These are phyloP conservation scores for Nycticorax nycticorax DNA, from an alignment of 2,113 vertebrate genomes.

Conservation along the genomic window DNA sequence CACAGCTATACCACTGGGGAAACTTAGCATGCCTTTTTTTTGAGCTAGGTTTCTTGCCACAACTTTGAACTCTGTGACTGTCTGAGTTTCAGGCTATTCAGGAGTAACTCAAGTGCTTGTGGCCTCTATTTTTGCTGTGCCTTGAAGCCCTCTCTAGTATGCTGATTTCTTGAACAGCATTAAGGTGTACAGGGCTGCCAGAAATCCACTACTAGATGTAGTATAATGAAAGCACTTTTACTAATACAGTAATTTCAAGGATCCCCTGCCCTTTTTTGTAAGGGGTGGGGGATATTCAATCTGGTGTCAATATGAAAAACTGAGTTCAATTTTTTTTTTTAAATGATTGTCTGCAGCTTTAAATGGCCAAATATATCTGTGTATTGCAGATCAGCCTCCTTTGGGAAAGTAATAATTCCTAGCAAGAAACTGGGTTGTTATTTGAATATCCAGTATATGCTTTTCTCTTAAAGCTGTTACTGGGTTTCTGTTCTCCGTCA, in stretches of 20 bases:
- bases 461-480: not conserved
- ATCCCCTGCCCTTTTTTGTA: not conserved
- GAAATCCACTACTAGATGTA: not conserved
- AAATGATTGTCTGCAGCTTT: not conserved
- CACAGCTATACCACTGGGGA: not conserved
- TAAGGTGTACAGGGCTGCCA: not conserved
- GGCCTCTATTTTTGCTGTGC: not conserved
- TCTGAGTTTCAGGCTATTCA: not conserved
- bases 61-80: not conserved
- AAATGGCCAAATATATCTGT: not conserved
- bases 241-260: not conserved
- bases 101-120: not conserved
- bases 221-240: not conserved
- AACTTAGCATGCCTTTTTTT: not conserved
- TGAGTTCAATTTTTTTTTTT: not conserved
- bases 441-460: not conserved
- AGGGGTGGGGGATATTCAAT: not conserved
- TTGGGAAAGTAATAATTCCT: not conserved
- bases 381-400: not conserved
- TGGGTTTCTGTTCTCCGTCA: not conserved
- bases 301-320: not conserved
- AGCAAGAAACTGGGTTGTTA: not conserved
- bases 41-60: not conserved
- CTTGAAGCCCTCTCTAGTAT: not conserved
- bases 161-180: not conserved